phyloP scores from a whole-genome alignment of 2,113 vertebrate species.

The Protobothrops flavoviridis region DNA sequence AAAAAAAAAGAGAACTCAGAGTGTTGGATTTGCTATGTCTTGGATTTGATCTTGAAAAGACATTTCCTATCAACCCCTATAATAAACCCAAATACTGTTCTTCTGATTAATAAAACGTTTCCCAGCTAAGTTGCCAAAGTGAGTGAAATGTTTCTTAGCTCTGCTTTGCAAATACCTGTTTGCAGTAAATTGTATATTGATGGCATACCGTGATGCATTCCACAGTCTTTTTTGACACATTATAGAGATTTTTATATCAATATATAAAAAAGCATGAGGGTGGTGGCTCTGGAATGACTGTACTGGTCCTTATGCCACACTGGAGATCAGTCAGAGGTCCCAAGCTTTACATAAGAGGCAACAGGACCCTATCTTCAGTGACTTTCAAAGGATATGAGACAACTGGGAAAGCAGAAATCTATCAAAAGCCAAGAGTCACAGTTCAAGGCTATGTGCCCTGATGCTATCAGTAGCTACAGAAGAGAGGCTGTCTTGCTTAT shows the following conservation, averaged over 20 bases:
- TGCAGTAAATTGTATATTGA: neutral
- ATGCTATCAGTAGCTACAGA: neutral
- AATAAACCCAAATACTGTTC: neutral
- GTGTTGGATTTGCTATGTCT: neutral
- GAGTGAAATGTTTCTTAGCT: neutral
- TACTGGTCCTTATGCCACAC: neutral
- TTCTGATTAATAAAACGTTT: neutral
- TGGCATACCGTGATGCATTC: neutral
- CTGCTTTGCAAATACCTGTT: neutral
- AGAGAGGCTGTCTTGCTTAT: neutral
- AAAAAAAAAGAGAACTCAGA: neutral
- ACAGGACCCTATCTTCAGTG: neutral
- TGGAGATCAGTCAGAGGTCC: neutral
- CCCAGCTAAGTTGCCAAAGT: neutral
- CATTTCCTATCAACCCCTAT: neutral
- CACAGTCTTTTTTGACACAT: neutral
- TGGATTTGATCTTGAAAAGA: neutral
- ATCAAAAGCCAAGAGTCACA: neutral
- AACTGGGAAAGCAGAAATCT: neutral
- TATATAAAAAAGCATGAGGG: neutral
- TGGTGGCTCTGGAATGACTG: neutral
- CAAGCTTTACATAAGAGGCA: neutral
- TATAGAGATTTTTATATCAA: neutral
- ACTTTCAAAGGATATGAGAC: neutral
- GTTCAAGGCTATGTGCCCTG: neutral